These are phyloP conservation scores for Mimumesa dahlbomi DNA, from an alignment of 2,888 invertebrate species.

Conservation along the genomic window DNA sequence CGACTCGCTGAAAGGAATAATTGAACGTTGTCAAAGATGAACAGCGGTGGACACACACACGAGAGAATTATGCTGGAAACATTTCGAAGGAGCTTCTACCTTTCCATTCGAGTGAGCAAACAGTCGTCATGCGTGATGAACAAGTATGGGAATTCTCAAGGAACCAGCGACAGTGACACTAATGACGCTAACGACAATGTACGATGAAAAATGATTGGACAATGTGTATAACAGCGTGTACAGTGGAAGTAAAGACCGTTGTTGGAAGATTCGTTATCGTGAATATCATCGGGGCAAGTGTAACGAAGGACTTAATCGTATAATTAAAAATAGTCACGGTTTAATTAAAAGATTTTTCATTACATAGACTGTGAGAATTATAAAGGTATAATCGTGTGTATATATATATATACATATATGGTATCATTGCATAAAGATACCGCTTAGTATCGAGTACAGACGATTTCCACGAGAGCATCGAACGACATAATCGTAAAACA, in stretches of 20 bases:
- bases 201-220: conserved; percentile 1
- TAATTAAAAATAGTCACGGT: too few species aligned
- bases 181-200: conserved; percentile 38
- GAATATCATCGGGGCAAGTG: too few species aligned
- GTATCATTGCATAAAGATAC: conserved; percentile 2
- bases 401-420: too few species aligned
- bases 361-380: too few species aligned
- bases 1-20: conserved; percentile 2
- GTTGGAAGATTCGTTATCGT: too few species aligned
- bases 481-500: conserved; percentile 13
- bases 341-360: too few species aligned
- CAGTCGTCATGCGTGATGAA: conserved; percentile 25
- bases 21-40: conserved; percentile 1
- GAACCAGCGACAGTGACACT: conserved; percentile 42
- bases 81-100: conserved; percentile 38
- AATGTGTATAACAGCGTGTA: too few species aligned
- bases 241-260: too few species aligned
- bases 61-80: conserved; percentile 35
- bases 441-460: not conserved
- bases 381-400: too few species aligned
- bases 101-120: conserved; percentile 36
- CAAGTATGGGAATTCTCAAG: conserved; percentile 51
- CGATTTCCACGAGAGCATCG: not conserved
- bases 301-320: too few species aligned
- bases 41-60: conserved; percentile 1